Percentiles rank a stretch among this genome's conserved stretches.
These are phyloP conservation scores for Pollenia angustigena DNA, from an alignment of 2,888 invertebrate genomes.

Conservation along the genomic window DNA sequence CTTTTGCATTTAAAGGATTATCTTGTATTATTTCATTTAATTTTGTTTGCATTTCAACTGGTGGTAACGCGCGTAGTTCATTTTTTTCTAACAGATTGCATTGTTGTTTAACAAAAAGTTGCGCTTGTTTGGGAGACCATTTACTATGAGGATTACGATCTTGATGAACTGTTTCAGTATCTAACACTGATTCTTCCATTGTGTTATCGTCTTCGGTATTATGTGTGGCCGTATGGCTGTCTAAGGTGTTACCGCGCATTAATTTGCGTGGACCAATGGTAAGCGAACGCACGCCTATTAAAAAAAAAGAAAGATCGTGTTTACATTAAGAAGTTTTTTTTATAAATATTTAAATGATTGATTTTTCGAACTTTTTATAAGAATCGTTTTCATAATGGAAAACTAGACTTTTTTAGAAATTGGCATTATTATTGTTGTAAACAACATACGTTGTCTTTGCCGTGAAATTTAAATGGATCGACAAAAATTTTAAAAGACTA, in stretches of 20 bases:
- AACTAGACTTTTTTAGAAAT: too few relatives aligned
- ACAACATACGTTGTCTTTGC: too few relatives aligned
- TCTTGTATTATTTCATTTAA: constrained; percentile 83
- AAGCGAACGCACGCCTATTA: constrained; percentile 78
- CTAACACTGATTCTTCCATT: constrained; percentile 75
- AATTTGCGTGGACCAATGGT: constrained; percentile 77
- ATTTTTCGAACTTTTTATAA: too few relatives aligned
- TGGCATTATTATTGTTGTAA: too few relatives aligned
- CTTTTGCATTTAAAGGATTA: constrained; percentile 82
- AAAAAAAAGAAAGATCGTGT: not conserved
- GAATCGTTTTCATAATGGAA: too few relatives aligned
- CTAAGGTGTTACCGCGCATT: constrained; percentile 21
- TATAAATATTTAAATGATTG: too few relatives aligned
- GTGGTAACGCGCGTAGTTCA: constrained; percentile 91
- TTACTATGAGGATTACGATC: constrained; percentile 85
- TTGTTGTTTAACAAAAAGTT: constrained; percentile 94
- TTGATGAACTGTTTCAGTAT: constrained; percentile 76
- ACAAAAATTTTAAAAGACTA: too few relatives aligned
- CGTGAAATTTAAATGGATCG: too few relatives aligned
- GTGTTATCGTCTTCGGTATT: constrained; percentile 66
- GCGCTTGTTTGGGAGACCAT: constrained; percentile 95
- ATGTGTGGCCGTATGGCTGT: constrained; percentile 58
- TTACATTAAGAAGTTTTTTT: not conserved
- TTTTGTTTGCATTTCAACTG: constrained; percentile 89
- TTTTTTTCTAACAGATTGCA: constrained; percentile 92